Percentiles rank a stretch among this genome's conserved stretches.
Conservation (phyloP, 2,888 invertebrate species). For the Scelioninae gen. 1 region DNA sequence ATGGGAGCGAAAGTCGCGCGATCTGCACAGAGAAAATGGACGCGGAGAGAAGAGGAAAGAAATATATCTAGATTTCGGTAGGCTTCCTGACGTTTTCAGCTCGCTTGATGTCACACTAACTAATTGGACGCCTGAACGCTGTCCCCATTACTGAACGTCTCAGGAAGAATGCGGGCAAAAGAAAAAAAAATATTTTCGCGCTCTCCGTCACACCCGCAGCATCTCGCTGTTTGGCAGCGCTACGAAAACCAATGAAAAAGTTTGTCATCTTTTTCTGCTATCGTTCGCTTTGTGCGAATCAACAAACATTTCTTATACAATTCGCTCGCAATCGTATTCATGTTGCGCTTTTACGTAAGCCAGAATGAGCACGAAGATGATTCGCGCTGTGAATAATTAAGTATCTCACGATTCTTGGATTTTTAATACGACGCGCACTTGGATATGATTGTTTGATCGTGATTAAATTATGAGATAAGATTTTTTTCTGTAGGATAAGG, state of each 20-base stretch:
- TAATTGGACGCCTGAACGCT: slow-evolving; percentile 66
- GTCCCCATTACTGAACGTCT: slow-evolving; percentile 61
- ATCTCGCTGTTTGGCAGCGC: slow-evolving; percentile 27
- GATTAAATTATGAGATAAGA: slow-evolving; percentile 10
- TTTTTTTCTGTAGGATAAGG: too few species aligned
- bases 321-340: slow-evolving; percentile 27
- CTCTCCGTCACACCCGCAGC: background rate
- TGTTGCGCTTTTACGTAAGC: slow-evolving; percentile 48
- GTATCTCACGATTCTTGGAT: slow-evolving; percentile 12
- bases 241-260: slow-evolving; percentile 57
- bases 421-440: slow-evolving; percentile 19
- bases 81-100: slow-evolving; percentile 60
- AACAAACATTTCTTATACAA: slow-evolving; percentile 47
- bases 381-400: slow-evolving; percentile 50
- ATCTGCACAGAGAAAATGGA: slow-evolving; percentile 28
- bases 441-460: slow-evolving; percentile 7
- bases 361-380: slow-evolving; percentile 19
- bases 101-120: slow-evolving; percentile 56
- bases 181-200: slow-evolving; percentile 41
- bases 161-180: slow-evolving; percentile 61
- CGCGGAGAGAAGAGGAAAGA: slow-evolving; percentile 22
- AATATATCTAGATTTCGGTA: slow-evolving; percentile 57
- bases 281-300: slow-evolving; percentile 48
- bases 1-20: slow-evolving; percentile 46
- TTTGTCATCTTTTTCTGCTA: slow-evolving; percentile 52